Conservation (phyloP, 2,113 vertebrate genomes). For the Cathartes aura region DNA sequence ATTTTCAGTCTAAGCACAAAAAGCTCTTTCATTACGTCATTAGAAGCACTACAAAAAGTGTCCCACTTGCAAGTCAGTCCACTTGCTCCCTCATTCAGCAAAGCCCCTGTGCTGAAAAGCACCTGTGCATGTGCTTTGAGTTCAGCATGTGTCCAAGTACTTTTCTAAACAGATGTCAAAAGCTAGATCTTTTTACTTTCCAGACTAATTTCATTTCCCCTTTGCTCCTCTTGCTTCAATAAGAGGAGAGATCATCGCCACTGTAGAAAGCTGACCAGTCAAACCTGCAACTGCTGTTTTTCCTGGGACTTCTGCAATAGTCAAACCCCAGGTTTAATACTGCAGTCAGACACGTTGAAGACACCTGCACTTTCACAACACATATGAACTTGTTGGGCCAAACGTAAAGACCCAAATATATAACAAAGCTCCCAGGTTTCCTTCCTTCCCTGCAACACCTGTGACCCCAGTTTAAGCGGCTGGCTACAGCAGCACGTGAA, state of each 20-base stretch:
- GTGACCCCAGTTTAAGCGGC: not conserved
- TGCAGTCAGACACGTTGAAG: not conserved
- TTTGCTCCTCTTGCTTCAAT: not conserved
- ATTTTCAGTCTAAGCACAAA: not conserved
- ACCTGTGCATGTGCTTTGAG: fast-evolving
- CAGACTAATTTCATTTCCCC: not conserved
- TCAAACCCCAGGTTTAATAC: not conserved
- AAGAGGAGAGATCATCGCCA: not conserved
- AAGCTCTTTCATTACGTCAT: not conserved
- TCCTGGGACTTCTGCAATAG: not conserved
- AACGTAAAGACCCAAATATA: not conserved
- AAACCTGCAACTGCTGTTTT: not conserved
- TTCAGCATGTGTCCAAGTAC: fast-evolving
- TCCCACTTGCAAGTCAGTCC: not conserved
- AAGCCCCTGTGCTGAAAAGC: not conserved
- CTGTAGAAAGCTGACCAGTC: not conserved
- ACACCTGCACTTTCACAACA: not conserved
- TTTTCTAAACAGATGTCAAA: not conserved
- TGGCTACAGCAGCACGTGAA: not conserved
- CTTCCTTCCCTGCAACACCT: not conserved
- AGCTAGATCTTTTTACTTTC: not conserved
- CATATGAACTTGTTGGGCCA: not conserved
- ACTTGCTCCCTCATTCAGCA: not conserved
- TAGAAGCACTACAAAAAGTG: not conserved
- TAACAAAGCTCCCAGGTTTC: not conserved